Conservation (phyloP, 2,888 invertebrate genomes). For the Falcaria lacertinaria region DNA sequence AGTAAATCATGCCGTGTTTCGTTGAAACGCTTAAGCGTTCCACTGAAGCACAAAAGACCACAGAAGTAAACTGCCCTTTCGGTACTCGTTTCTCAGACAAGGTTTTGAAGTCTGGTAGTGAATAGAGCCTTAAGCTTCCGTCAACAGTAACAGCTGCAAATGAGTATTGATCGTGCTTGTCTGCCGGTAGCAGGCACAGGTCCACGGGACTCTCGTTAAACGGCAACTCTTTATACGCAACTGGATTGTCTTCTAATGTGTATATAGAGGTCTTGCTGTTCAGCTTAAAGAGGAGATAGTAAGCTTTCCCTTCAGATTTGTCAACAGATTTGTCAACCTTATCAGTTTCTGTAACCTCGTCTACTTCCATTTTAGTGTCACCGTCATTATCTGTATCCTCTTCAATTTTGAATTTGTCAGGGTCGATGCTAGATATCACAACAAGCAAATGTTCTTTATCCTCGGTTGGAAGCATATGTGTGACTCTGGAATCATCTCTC, state of each 20-base stretch:
- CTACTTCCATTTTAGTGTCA: slow-evolving; percentile 70
- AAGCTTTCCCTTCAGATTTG: slow-evolving; percentile 53
- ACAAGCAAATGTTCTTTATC: slow-evolving; percentile 85
- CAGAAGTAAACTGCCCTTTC: slow-evolving; percentile 87
- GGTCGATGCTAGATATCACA: slow-evolving; percentile 68
- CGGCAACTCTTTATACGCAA: slow-evolving; percentile 80
- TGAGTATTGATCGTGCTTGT: slow-evolving; percentile 76
- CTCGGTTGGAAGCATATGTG: slow-evolving; percentile 83
- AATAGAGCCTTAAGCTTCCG: slow-evolving; percentile 86
- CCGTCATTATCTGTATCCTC: slow-evolving; percentile 55
- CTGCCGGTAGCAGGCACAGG: slow-evolving; percentile 82
- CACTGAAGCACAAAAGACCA: slow-evolving; percentile 92
- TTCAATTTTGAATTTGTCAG: slow-evolving; percentile 46
- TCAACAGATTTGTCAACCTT: slow-evolving; percentile 47
- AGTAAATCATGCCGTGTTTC: slow-evolving; percentile 88
- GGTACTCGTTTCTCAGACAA: slow-evolving; percentile 84
- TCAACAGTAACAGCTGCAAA: slow-evolving; percentile 87
- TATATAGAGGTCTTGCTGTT: slow-evolving; percentile 57
- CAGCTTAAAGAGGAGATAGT: slow-evolving; percentile 62
- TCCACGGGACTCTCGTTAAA: slow-evolving; percentile 84
- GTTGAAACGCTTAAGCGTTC: slow-evolving; percentile 93
- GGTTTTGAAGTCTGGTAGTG: slow-evolving; percentile 84
- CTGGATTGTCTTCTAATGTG: slow-evolving; percentile 79
- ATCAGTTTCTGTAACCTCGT: slow-evolving; percentile 44
- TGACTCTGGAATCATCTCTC: slow-evolving; percentile 74